Conservation (phyloP, 2,797 vertebrate species). For the Synanceia verrucosa region DNA sequence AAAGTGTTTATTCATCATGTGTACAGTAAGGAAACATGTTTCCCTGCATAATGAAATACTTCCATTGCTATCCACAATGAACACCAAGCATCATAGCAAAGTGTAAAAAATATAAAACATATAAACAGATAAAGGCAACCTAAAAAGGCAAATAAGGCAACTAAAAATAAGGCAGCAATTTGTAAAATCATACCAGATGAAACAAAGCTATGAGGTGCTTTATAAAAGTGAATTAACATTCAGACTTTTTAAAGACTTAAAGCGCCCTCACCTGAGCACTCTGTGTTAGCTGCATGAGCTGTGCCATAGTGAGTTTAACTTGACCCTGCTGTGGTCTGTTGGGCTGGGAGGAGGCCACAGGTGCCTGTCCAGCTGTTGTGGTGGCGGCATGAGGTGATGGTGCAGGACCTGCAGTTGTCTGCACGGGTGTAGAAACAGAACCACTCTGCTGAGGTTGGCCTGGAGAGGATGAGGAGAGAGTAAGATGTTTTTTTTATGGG, state of each 20-base stretch:
- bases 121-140: too few relatives aligned
- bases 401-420: slow-evolving; percentile 73
- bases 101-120: too few relatives aligned
- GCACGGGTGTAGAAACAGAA: slow-evolving; percentile 77
- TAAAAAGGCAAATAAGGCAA: too few relatives aligned
- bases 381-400: slow-evolving; percentile 71
- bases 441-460: slow-evolving; percentile 88
- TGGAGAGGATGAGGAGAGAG: slow-evolving; percentile 48
- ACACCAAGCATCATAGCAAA: too few relatives aligned
- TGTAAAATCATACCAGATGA: background rate
- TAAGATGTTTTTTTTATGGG: background rate
- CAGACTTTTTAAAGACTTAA: background rate
- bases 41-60: too few relatives aligned
- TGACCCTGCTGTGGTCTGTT: slow-evolving; percentile 94
- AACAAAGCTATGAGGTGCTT: background rate
- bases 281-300: slow-evolving; percentile 96
- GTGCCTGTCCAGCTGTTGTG: slow-evolving; percentile 60
- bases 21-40: too few relatives aligned
- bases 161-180: too few relatives aligned
- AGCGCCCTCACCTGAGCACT: slow-evolving; percentile 87
- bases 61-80: too few relatives aligned
- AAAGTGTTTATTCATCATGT: too few relatives aligned
- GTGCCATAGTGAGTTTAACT: slow-evolving; percentile 97
- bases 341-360: slow-evolving; percentile 61
- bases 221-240: background rate